Conservation (phyloP, 2,888 invertebrate genomes). For the Zaprionus obscuricornis region DNA sequence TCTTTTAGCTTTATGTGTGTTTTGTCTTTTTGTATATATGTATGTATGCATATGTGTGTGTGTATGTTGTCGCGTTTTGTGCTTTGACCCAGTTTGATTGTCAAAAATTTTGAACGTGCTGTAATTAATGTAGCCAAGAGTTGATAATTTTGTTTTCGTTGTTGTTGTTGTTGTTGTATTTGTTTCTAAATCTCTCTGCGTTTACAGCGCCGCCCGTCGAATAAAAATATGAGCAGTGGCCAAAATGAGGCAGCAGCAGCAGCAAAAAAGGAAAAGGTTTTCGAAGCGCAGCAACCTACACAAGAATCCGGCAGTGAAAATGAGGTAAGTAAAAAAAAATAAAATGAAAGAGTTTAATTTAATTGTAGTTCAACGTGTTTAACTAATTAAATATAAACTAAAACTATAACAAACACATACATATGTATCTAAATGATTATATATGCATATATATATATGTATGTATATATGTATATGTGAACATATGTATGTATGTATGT, state of each 20-base stretch:
- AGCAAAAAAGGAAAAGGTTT: conserved; percentile 76
- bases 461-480: not conserved
- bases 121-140: conserved; percentile 38
- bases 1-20: too few species aligned
- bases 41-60: too few species aligned
- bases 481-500: too few species aligned
- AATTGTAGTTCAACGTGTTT: not conserved
- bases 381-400: not conserved
- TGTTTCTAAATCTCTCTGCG: too few species aligned
- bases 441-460: not conserved
- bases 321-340: conserved; percentile 65
- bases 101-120: conserved; percentile 52
- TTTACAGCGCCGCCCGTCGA: conserved; percentile 38
- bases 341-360: not conserved
- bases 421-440: not conserved
- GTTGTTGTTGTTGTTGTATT: conserved; percentile 1
- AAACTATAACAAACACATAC: not conserved
- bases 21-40: too few species aligned
- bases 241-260: conserved; percentile 79
- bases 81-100: conserved; percentile 68
- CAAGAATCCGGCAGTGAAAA: conserved; percentile 81
- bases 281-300: conserved; percentile 76
- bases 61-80: conserved; percentile 47
- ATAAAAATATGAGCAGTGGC: conserved; percentile 80
- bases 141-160: conserved; percentile 20